A percentile compares a stretch with the other conserved stretches of the same genome.
phyloP scores from a whole-genome alignment of 2,113 vertebrate genomes.

The Gallinago undulata region DNA sequence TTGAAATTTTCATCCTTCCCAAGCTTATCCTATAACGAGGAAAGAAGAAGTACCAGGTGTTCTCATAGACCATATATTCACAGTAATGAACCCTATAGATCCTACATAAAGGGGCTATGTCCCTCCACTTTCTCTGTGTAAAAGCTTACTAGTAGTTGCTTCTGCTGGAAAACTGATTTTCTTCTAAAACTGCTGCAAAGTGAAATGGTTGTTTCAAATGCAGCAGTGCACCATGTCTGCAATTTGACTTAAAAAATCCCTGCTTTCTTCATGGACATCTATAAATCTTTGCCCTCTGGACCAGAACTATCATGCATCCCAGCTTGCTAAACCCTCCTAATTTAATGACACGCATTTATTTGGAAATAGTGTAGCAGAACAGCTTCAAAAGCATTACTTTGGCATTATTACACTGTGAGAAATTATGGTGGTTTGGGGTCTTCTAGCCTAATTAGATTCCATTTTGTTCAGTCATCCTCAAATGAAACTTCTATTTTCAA shows the following conservation, averaged over 20 bases:
- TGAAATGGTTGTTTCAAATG: neutral
- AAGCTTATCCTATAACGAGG: neutral
- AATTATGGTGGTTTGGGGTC: slow-evolving; percentile 27
- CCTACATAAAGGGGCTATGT: neutral
- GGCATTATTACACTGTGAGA: slow-evolving; percentile 7
- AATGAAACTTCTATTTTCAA: slow-evolving; percentile 51
- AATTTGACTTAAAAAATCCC: neutral
- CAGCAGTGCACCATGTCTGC: neutral
- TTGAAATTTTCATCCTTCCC: neutral
- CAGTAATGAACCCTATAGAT: neutral
- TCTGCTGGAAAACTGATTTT: neutral
- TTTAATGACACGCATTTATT: neutral
- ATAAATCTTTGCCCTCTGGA: slow-evolving; percentile 8
- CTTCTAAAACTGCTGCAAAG: neutral
- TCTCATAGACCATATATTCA: neutral
- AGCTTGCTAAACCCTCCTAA: neutral
- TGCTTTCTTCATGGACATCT: neutral
- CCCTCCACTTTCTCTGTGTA: neutral
- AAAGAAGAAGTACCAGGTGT: neutral
- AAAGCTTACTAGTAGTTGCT: neutral
- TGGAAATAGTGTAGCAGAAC: slow-evolving; percentile 21
- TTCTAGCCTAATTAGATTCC: slow-evolving; percentile 52
- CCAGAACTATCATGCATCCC: neutral
- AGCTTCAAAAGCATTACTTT: slow-evolving; percentile 2
- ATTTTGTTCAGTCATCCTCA: slow-evolving; percentile 49